A percentile compares a stretch with the other conserved stretches of the same genome.
Evolutionary conservation across 53 echinoderm and acorn worm genomes (phyloP).

Genomic region (Zoroaster sp.): DNA sequence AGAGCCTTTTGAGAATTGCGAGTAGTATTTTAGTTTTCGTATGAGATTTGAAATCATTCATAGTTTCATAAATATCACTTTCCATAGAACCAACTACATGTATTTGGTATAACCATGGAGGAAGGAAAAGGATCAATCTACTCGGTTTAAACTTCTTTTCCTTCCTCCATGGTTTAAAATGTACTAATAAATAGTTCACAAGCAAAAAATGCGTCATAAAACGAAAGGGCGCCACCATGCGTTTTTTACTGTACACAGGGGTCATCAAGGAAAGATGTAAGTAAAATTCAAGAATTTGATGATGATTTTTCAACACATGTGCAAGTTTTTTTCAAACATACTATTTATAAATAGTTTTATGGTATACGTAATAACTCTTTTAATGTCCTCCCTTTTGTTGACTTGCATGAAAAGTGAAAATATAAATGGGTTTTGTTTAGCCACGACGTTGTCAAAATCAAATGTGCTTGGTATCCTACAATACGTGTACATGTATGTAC

Average conservation of each 20-base stretch:
- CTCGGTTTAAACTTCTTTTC: too few species aligned
- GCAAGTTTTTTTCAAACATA: not conserved
- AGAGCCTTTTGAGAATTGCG: too few species aligned
- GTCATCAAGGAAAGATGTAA: not conserved
- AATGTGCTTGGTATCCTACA: too few species aligned
- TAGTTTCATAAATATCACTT: not conserved
- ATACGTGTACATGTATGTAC: too few species aligned
- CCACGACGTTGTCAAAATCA: not conserved
- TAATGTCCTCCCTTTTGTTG: not conserved
- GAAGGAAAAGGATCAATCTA: too few species aligned
- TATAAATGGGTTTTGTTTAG: not conserved
- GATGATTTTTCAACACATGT: not conserved
- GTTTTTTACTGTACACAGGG: not conserved
- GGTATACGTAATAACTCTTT: not conserved
- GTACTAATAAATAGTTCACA: not conserved
- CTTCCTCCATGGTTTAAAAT: too few species aligned
- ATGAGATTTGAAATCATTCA: too few species aligned
- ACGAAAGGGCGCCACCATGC: constrained; percentile 39
- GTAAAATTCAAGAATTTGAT: not conserved
- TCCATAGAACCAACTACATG: too few species aligned
- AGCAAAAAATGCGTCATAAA: constrained; percentile 39
- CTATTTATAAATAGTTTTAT: not conserved
- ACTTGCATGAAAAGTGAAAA: not conserved
- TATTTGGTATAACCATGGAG: too few species aligned
- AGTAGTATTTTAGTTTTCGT: not conserved